Conservation (phyloP, 2,888 invertebrate species). For the Pseudeuparius sepicola region DNA sequence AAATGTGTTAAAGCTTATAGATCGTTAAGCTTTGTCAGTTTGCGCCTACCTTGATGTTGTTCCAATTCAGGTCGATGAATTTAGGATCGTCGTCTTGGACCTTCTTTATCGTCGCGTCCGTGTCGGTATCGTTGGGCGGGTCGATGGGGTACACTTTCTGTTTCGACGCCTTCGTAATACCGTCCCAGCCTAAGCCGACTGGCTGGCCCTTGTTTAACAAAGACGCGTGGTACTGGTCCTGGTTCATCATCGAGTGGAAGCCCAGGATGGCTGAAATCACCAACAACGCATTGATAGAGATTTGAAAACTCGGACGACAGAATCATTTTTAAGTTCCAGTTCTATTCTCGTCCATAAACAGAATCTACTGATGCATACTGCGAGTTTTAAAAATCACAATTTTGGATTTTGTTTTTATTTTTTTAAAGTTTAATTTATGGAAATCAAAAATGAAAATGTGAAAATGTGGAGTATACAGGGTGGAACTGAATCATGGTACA, state of each 20-base stretch:
- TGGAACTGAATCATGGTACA: too few species aligned
- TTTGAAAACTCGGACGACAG: not conserved
- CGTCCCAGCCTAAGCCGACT: constrained; percentile 85
- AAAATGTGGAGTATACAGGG: too few species aligned
- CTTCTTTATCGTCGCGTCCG: constrained; percentile 83
- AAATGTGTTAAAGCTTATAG: too few species aligned
- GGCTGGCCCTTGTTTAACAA: constrained; percentile 86
- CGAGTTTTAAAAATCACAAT: too few species aligned
- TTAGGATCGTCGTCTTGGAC: constrained; percentile 82
- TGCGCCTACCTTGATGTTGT: constrained; percentile 95
- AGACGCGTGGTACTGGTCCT: constrained; percentile 98
- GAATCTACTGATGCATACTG: too few species aligned
- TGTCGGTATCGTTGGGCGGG: constrained; percentile 94
- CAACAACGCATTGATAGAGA: constrained; percentile 7
- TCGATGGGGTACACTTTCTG: constrained; percentile 87
- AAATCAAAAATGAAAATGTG: too few species aligned
- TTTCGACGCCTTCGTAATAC: constrained; percentile 88
- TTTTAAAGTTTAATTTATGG: too few species aligned
- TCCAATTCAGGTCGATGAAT: constrained; percentile 91
- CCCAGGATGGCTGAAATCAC: constrained; percentile 80
- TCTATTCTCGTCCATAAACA: too few species aligned
- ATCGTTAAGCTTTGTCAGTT: too few species aligned
- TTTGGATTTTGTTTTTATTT: too few species aligned
- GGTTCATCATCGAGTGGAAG: constrained; percentile 99
- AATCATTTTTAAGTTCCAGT: constrained; percentile 1